Evolutionary conservation across 2,888 invertebrate species (phyloP).

Genomic region (Macrosoma leucophasiata): DNA sequence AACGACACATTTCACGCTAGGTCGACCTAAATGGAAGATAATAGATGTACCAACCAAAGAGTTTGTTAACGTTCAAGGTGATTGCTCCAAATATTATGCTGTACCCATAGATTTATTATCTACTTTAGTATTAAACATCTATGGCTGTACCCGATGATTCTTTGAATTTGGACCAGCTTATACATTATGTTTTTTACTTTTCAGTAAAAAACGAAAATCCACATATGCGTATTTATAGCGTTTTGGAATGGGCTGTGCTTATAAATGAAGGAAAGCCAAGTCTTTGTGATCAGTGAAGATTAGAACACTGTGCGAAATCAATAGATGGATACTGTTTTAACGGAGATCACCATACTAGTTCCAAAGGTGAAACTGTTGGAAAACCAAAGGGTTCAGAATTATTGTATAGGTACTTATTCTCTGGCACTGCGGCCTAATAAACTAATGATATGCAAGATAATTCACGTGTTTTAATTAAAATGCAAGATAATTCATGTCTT

Average conservation of each 20-base stretch:
- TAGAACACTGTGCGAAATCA: neutral
- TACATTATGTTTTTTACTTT: conserved; percentile 13
- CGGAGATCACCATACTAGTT: too few species aligned
- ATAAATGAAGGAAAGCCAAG: conserved; percentile 51
- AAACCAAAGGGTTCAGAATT: too few species aligned
- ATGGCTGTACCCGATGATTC: too few species aligned
- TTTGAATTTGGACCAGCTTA: neutral
- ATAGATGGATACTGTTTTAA: too few species aligned
- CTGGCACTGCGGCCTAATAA: too few species aligned
- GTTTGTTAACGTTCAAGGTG: conserved; percentile 50
- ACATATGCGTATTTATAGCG: conserved; percentile 52
- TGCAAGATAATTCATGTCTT: too few species aligned
- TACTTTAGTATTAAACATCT: too few species aligned
- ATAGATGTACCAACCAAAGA: conserved; percentile 49
- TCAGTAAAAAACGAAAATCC: conserved; percentile 59
- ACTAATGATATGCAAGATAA: too few species aligned
- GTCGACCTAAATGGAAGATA: conserved; percentile 54
- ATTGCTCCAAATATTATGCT: too few species aligned
- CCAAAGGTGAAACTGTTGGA: too few species aligned
- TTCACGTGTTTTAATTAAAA: too few species aligned
- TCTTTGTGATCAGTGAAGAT: conserved; percentile 29
- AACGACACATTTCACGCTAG: conserved; percentile 50
- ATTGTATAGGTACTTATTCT: neutral
- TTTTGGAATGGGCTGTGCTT: conserved; percentile 55
- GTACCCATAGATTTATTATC: neutral